Evolutionary conservation across 2,888 invertebrate genomes (phyloP), one percentile per base, ranked within the genome.

Genomic region (Monopis laevigella): DNA sequence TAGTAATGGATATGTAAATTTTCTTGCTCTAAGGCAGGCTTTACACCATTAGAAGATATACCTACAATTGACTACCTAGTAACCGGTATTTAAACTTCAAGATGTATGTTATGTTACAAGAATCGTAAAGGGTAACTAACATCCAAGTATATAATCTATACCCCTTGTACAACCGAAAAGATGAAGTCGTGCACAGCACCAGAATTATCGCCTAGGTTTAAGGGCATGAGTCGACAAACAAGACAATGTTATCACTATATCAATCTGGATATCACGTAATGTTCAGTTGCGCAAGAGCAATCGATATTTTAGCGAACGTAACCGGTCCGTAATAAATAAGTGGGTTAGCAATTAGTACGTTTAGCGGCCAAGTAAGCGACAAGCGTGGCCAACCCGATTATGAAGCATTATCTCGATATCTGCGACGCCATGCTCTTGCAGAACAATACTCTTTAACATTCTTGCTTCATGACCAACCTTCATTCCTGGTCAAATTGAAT

Each of bases 341-440:
- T 63, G 58, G 58, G 57, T 66, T 35, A 27, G 40, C 71, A 73
- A 75, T 77, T 73, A 74, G 70, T 64, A 65, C 65, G 65, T 65
- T 65, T 65, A 57, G 59, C 58, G 49, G 5, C 14, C 28, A n/a
- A 6, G 60, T 73, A 71, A 77, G 65, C 67, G 72, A 75, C 71
- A 68, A 28, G 69, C 70, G 68, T 66, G 61, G 62, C 65, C 69
- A 71, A 77, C 64, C 62, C 62, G 70, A 72, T 77, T 74, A 74
- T 62, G 59, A 55, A 58, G 64, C 59, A 62, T 64, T 70, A 71
- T 70, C 70, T 59, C 58, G 54, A 65, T 58, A 72, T 64, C 63
- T 53, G 59, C 52, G 52, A 50, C 53, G 49, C 53, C 51, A 55
- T 55, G 8, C 19, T 47, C 49, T 48, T 49, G 48, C 50, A 50